These are phyloP conservation scores for Hemaris fuciformis DNA, from an alignment of 2,888 invertebrate genomes.

Conservation along the genomic window DNA sequence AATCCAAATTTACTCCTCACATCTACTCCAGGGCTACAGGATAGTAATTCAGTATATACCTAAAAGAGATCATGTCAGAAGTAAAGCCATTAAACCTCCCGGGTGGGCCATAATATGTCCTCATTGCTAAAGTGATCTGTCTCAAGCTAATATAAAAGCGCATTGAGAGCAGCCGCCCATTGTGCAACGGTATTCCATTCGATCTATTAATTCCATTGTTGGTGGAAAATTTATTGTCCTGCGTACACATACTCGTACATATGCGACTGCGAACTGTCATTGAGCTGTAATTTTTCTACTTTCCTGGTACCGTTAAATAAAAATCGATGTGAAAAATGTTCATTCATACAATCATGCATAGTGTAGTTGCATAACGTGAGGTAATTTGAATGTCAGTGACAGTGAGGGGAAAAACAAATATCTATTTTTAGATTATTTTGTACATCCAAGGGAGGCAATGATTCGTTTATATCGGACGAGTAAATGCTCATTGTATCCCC, in stretches of 20 bases:
- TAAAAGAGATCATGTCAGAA: too few species aligned
- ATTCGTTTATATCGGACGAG: too few species aligned
- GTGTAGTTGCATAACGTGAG: too few species aligned
- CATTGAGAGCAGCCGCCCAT: neutral
- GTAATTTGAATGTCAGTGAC: too few species aligned
- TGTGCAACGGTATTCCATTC: neutral
- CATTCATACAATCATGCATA: too few species aligned
- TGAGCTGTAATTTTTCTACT: neutral
- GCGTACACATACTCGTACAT: neutral
- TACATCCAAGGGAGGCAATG: too few species aligned
- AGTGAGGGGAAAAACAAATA: too few species aligned
- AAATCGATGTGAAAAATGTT: neutral
- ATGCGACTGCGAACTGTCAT: neutral
- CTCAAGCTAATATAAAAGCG: neutral
- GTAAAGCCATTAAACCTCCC: neutral
- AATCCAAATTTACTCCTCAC: too few species aligned
- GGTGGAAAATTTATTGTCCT: constrained; percentile 1
- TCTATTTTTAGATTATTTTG: too few species aligned
- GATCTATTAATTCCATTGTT: constrained; percentile 3
- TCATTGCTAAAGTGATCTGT: neutral
- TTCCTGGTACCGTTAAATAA: neutral
- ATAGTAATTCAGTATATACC: too few species aligned
- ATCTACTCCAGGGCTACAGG: too few species aligned
- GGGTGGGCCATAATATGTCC: neutral
- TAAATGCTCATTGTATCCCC: too few species aligned